A percentile compares a stretch with the other conserved stretches of the same genome.
phyloP scores from a whole-genome alignment of 2,888 invertebrate species.

The Eulithis prunata region DNA sequence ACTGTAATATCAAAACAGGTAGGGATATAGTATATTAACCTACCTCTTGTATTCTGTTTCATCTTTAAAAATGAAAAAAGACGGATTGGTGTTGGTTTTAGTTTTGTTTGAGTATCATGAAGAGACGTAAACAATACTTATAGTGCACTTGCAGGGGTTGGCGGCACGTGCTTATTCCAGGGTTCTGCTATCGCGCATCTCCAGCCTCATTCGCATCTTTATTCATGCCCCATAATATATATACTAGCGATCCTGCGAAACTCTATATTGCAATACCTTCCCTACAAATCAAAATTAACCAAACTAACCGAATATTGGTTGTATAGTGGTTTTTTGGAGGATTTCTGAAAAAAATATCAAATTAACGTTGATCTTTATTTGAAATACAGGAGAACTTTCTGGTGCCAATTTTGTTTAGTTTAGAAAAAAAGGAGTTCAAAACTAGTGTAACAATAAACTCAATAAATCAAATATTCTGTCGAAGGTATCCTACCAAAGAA shows the following conservation, averaged over 20 bases:
- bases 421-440: too few relatives aligned
- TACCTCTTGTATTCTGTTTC: not conserved
- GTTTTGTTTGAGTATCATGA: conserved; percentile 35
- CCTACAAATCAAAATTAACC: not conserved
- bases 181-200: conserved; percentile 71
- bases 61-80: conserved; percentile 17
- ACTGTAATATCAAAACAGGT: conserved; percentile 5
- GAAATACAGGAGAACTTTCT: too few relatives aligned
- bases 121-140: conserved; percentile 40
- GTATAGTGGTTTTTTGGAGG: too few relatives aligned
- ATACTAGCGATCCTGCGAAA: conserved; percentile 45
- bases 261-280: conserved; percentile 7
- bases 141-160: conserved; percentile 53
- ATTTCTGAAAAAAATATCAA: too few relatives aligned
- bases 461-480: not conserved
- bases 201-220: conserved; percentile 68
- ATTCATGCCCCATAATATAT: conserved; percentile 58
- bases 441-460: too few relatives aligned
- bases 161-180: conserved; percentile 71
- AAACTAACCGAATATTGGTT: too few relatives aligned
- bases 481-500: not conserved
- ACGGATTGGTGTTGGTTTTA: conserved; percentile 20
- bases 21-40: not conserved
- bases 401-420: too few relatives aligned
- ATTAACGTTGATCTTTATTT: too few relatives aligned